Evolutionary conservation across 1,140 invertebrate species (phyloP).

Genomic region (Bombus pyrosoma): DNA sequence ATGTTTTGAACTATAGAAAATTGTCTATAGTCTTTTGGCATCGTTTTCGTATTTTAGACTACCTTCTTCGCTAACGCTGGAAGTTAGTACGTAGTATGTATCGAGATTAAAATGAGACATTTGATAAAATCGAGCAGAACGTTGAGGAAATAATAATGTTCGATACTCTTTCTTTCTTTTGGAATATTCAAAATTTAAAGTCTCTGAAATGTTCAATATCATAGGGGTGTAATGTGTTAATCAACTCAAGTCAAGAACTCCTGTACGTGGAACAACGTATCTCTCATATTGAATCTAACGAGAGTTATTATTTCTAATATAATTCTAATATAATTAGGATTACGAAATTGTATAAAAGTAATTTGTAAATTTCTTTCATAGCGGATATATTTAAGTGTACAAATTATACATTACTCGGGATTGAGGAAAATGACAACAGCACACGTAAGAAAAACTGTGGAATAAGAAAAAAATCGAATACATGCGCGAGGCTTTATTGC

Average conservation of each 20-base stretch:
- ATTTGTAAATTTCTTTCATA: slow-evolving; percentile 67
- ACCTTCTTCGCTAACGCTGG: neutral
- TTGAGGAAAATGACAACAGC: slow-evolving; percentile 24
- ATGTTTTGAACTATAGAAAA: slow-evolving; percentile 31
- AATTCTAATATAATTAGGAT: slow-evolving; percentile 59
- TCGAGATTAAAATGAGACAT: neutral
- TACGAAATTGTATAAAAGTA: slow-evolving; percentile 62
- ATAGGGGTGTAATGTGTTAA: slow-evolving; percentile 16
- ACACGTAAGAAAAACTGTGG: neutral
- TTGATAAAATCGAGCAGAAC: neutral
- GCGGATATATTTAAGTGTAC: slow-evolving; percentile 63
- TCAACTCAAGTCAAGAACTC: slow-evolving; percentile 2
- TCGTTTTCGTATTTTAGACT: slow-evolving; percentile 18
- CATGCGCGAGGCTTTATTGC: slow-evolving; percentile 75
- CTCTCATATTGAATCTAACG: slow-evolving; percentile 29
- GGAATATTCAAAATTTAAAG: slow-evolving; percentile 3
- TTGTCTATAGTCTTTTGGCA: slow-evolving; percentile 32
- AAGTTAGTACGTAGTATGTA: neutral
- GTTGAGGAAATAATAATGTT: neutral
- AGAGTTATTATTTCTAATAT: slow-evolving; percentile 42
- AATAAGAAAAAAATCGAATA: slow-evolving; percentile 55
- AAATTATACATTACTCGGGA: slow-evolving; percentile 59
- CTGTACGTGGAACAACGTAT: slow-evolving; percentile 10
- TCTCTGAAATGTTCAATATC: slow-evolving; percentile 38
- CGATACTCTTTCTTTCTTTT: neutral